phyloP scores from a whole-genome alignment of 2,797 vertebrate genomes.

The Holocentrus rufus region DNA sequence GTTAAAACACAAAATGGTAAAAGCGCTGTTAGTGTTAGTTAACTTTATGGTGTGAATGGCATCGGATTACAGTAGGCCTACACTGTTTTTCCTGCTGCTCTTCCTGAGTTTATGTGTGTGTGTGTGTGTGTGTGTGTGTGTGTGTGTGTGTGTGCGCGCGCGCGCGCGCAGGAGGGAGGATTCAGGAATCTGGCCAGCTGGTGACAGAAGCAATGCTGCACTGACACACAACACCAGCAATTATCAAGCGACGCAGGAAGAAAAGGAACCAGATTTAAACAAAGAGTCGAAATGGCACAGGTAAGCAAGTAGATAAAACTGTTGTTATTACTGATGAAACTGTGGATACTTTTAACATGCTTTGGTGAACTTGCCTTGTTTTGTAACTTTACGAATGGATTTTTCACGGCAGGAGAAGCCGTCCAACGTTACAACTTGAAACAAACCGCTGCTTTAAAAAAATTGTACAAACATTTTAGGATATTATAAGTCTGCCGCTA shows the following conservation, averaged over 20 bases:
- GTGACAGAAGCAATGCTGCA: constrained; percentile 70
- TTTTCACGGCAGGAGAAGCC: neutral
- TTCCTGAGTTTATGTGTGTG: constrained; percentile 46
- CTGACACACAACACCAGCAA: constrained; percentile 63
- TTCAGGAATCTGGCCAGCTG: constrained; percentile 77
- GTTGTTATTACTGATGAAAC: neutral
- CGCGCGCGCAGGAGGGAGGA: constrained; percentile 78
- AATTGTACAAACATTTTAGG: neutral
- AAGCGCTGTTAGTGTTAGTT: neutral
- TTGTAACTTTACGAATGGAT: neutral
- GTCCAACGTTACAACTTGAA: too few species aligned
- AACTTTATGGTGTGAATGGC: constrained; percentile 13
- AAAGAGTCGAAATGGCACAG: constrained; percentile 74
- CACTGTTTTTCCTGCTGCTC: constrained; percentile 31
- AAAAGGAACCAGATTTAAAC: constrained; percentile 41
- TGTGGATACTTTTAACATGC: too few species aligned
- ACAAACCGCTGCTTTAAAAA: neutral
- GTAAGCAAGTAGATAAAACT: constrained; percentile 52
- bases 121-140: constrained; percentile 54
- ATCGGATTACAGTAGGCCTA: constrained; percentile 32
- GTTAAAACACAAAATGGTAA: neutral
- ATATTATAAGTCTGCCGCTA: neutral
- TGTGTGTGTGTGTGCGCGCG: too few species aligned
- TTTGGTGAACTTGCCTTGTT: neutral
- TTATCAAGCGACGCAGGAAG: constrained; percentile 60